Base-by-base conservation (phyloP, 2,888 invertebrate genomes). In the Alviniconcha strummeri region DNA sequence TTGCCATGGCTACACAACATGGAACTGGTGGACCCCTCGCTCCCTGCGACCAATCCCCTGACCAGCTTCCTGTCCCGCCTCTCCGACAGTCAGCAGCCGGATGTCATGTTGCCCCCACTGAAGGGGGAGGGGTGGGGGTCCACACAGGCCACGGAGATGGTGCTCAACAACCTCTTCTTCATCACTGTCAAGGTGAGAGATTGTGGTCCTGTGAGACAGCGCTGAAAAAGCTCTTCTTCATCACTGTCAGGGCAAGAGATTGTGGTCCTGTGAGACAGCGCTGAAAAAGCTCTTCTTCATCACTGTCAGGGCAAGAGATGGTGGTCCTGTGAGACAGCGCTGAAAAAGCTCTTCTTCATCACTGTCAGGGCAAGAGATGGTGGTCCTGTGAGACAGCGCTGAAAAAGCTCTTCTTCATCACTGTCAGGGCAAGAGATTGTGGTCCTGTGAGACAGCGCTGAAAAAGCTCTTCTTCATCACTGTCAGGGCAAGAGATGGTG, bases 61-160 rank as follows among this genome's bases (percentile, higher is more conserved):
- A 89, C 90, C 55, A 92, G 89, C 85, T 91, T 93, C 85, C 87
- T 92, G 81, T 91, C 89, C 57, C 90, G 93, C 76, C 87, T 92
- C 81, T 90, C 90, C 67, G 93, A 96, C 96, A 96, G 96, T 92
- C 95, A 95, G 94, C 95, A 94, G 86, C 64, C 85, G n/a, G 92
- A 93, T 80, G 89, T 89, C 15, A 89, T 96, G 81, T 91, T 93
- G 81, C 92, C 94, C 0, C 95, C 96, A 72, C 95, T 96, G 83
- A 95, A 97, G 36, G 96, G 97, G 81, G 98, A 98, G 93, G 99
- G 99, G 0, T 98, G 99, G 96, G 99, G 99, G 75, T 98, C 98
- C 0, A 97, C 97, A 0, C 99, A 99, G 94, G 99, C 99, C n/a
- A 99, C 99, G 0, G 99, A 99, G 95, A 98, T 99, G 98, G 98